These are phyloP conservation scores for Turritopsis dohrnii DNA, from an alignment of 30 jellyfish, hydroid and myxozoan species.

Conservation along the genomic window DNA sequence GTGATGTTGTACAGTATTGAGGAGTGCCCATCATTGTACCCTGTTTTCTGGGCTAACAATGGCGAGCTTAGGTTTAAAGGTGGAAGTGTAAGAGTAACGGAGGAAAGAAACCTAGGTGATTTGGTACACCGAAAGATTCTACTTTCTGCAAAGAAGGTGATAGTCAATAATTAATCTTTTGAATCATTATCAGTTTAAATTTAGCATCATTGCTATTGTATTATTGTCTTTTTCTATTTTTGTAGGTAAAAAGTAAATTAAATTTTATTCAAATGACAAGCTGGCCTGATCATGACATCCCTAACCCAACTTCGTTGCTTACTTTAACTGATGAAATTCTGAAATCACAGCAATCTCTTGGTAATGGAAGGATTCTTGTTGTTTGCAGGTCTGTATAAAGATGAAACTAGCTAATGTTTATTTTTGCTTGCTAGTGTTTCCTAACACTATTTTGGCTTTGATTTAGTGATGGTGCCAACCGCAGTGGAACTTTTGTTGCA, in stretches of 20 bases:
- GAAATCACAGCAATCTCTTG: background rate
- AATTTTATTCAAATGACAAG: background rate
- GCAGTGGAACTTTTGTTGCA: slow-evolving; percentile 76
- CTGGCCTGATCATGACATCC: slow-evolving; percentile 9
- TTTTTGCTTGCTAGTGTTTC: background rate
- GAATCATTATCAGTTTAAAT: no score
- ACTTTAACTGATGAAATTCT: background rate
- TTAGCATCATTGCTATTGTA: no score
- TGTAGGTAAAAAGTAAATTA: background rate
- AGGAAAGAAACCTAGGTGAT: background rate
- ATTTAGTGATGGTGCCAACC: slow-evolving; percentile 66
- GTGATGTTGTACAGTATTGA: slow-evolving; percentile 9
- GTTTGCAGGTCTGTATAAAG: background rate
- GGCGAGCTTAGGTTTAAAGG: slow-evolving; percentile 20
- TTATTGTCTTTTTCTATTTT: background rate
- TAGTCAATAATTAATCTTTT: background rate
- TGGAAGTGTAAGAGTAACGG: background rate
- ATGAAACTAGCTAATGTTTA: background rate
- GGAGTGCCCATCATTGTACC: background rate
- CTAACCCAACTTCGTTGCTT: background rate
- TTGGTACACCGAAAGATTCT: background rate
- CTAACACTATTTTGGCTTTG: background rate
- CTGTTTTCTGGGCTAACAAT: slow-evolving; percentile 53
- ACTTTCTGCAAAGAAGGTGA: background rate
- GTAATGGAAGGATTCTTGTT: background rate